These are phyloP conservation scores for Sparidentex hasta DNA, from an alignment of 2,797 vertebrate species.

Conservation along the genomic window DNA sequence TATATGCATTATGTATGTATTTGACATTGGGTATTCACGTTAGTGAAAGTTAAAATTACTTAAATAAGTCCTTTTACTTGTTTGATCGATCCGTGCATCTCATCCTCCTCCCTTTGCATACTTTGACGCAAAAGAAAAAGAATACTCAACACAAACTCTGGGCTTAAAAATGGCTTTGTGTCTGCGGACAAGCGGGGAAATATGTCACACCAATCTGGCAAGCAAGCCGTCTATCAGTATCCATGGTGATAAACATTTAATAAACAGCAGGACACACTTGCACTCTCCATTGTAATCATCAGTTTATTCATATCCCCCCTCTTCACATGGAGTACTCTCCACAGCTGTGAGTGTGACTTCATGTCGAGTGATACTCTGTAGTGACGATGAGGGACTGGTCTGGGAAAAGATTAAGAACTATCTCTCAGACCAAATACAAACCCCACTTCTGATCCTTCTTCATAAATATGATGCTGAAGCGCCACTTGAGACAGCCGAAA, in stretches of 20 bases:
- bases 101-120: too few species aligned
- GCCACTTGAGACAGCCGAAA: not conserved
- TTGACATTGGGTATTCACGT: too few species aligned
- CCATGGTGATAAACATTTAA: constrained; percentile 16
- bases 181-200: not conserved
- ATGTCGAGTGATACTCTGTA: constrained; percentile 14
- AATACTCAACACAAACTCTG: too few species aligned
- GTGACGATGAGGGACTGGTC: not conserved
- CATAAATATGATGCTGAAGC: constrained; percentile 16
- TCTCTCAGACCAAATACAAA: not conserved
- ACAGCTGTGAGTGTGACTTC: constrained; percentile 8
- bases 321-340: constrained; percentile 24
- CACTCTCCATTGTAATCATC: constrained; percentile 13
- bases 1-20: too few species aligned
- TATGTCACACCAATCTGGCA: not conserved
- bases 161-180: not conserved
- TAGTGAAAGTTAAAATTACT: too few species aligned
- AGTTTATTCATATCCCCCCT: not conserved
- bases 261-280: constrained; percentile 5
- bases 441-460: constrained; percentile 2
- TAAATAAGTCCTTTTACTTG: too few species aligned
- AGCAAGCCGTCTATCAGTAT: not conserved
- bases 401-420: not conserved
- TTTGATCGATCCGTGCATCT: too few species aligned
- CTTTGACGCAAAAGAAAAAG: too few species aligned